Evolutionary conservation across 2,797 vertebrate genomes (phyloP).

Genomic region (Diplodus sargus): DNA sequence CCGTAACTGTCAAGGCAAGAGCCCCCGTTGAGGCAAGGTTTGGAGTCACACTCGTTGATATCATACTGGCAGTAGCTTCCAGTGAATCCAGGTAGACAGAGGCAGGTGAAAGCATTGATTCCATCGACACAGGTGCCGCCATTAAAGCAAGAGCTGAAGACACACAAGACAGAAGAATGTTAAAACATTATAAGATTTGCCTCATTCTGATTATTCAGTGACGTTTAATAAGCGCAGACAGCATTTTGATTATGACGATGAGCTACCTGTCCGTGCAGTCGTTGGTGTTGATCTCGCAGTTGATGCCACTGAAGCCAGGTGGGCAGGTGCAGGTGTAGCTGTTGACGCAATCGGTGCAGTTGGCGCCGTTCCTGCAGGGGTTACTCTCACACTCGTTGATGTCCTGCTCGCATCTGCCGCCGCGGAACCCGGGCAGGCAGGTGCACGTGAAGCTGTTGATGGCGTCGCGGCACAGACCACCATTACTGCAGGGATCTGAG

Average conservation of each 20-base stretch:
- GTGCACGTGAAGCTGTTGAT: conserved; percentile 88
- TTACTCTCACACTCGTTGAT: conserved; percentile 96
- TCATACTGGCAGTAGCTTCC: conserved; percentile 97
- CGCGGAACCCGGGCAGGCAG: conserved; percentile 92
- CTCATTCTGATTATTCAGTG: neutral
- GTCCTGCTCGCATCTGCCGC: conserved; percentile 92
- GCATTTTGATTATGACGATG: neutral
- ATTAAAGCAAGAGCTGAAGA: conserved; percentile 95
- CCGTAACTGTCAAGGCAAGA: conserved; percentile 97
- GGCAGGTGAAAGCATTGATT: conserved; percentile 95
- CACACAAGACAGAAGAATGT: conserved; percentile 4
- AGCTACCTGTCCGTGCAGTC: conserved; percentile 98
- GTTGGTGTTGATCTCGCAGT: conserved; percentile 96
- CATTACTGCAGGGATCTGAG: conserved; percentile 94
- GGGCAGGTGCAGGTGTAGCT: conserved; percentile 97
- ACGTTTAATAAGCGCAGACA: neutral
- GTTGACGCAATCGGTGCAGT: conserved; percentile 97
- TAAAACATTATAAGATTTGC: neutral
- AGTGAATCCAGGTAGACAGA: conserved; percentile 93
- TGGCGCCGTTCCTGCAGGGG: conserved; percentile 94
- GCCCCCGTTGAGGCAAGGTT: conserved; percentile 94
- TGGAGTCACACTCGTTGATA: conserved; percentile 96
- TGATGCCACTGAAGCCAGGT: conserved; percentile 93
- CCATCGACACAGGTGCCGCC: conserved; percentile 95
- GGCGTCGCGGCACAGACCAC: conserved; percentile 90